Evolutionary conservation across 2,113 vertebrate genomes (phyloP).

Genomic region (Ceuthmochares aereus): DNA sequence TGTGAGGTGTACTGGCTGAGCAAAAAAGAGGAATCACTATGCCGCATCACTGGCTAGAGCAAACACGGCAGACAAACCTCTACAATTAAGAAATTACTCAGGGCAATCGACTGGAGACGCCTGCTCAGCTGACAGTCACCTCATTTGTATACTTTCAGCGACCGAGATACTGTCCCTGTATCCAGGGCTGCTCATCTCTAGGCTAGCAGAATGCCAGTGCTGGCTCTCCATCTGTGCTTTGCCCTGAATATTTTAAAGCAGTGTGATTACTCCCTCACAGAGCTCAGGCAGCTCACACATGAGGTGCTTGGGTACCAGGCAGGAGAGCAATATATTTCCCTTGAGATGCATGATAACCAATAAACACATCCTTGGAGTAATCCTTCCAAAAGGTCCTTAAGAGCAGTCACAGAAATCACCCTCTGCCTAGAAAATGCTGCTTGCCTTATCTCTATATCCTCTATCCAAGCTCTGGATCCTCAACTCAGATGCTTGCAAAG

Average conservation of each 20-base stretch:
- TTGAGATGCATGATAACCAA: neutral
- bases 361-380: neutral
- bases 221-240: neutral
- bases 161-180: neutral
- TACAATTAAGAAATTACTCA: slow-evolving; percentile 24
- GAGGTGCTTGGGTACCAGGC: neutral
- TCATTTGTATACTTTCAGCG: neutral
- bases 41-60: neutral
- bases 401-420: neutral
- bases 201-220: neutral
- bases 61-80: neutral
- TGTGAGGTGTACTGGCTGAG: neutral
- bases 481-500: neutral
- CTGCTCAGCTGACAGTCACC: slow-evolving; percentile 4
- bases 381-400: neutral
- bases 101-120: neutral
- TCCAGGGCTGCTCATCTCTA: neutral
- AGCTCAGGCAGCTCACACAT: neutral
- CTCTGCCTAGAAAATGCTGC: neutral
- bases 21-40: neutral
- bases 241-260: neutral
- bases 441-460: neutral
- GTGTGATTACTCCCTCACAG: neutral
- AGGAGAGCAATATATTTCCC: neutral
- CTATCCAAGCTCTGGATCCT: neutral